A percentile compares a stretch with the other conserved stretches of the same genome.
phyloP scores from a whole-genome alignment of 2,888 invertebrate genomes.

The Ethmia dodecea region DNA sequence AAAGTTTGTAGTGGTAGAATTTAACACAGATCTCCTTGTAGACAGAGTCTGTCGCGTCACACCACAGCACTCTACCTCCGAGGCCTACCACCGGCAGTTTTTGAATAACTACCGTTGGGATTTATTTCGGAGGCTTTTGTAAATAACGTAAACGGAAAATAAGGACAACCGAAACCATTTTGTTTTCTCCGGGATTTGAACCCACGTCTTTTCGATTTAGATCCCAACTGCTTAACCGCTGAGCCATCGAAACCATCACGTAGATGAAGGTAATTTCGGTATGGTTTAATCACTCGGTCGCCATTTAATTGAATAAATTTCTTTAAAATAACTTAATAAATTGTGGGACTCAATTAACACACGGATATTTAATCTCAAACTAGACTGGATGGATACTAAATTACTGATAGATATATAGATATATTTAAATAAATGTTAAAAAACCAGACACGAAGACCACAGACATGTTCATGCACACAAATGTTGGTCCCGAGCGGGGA shows the following conservation, averaged over 20 bases:
- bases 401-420: not conserved
- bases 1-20: not conserved
- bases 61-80: constrained; percentile 23
- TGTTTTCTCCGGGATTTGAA: constrained; percentile 1
- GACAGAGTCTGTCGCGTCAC: constrained; percentile 18
- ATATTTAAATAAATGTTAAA: not conserved
- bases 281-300: too few species aligned
- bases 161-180: not conserved
- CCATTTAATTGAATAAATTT: too few species aligned
- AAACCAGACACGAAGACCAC: too few species aligned
- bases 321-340: too few species aligned
- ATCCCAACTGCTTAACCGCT: not conserved
- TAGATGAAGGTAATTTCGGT: too few species aligned
- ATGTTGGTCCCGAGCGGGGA: too few species aligned
- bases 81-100: constrained; percentile 25
- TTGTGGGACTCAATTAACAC: too few species aligned
- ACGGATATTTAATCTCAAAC: too few species aligned
- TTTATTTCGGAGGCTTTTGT: constrained; percentile 21
- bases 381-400: too few species aligned
- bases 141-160: not conserved
- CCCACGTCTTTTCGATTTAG: not conserved
- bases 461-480: too few species aligned
- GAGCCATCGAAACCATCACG: not conserved
- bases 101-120: constrained; percentile 19
- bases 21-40: constrained; percentile 7